Base-by-base conservation (phyloP, 2,888 invertebrate genomes). In the Tholera decimalis region DNA sequence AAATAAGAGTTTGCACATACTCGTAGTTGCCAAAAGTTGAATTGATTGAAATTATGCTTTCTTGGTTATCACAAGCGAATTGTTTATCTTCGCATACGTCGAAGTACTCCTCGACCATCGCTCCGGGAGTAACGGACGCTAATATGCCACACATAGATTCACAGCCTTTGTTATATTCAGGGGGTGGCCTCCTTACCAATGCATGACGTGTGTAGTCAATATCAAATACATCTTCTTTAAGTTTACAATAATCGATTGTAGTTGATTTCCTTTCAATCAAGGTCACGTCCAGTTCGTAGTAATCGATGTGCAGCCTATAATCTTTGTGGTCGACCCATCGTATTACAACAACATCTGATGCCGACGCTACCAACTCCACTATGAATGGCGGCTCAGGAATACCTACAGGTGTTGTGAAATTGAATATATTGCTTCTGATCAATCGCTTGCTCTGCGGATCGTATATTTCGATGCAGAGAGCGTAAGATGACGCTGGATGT, bases 361-460 rank as follows among this genome's bases (percentile, higher is more conserved):
- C 86, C 22, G 81, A 80, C 7, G 95, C 93, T 1, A 89, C 90
- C 33, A 95, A 73, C 72, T 94, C 92, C 15, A 83, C 77, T 26
- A 95, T 90, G 69, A 95, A 95, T 1, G 95, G 92, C 20, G 94
- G 93, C 75, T 91, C 88, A 3, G 94, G 95, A 79, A 87, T 89
- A 13, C 93, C 94, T 3, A 92, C 87, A 35, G 83, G 84, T 3
- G 93, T 95, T 11, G 88, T 84, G 51, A 95, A 94, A 47, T 92
- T 91, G 1, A 87, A 79, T 39, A 94, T 91, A 26, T 83, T 82
- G 70, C 92, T 94, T 59, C 93, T 86, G 9, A 88, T 85, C 20
- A 94, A 77, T 43, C 80, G 79, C 22, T 82, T 84, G 5, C 85
- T 74, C 2, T 69, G 37, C 4, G 88, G 85, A 28, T 93, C 87